Evolutionary conservation across 2,113 vertebrate species (phyloP).

Genomic region (Indri indri): DNA sequence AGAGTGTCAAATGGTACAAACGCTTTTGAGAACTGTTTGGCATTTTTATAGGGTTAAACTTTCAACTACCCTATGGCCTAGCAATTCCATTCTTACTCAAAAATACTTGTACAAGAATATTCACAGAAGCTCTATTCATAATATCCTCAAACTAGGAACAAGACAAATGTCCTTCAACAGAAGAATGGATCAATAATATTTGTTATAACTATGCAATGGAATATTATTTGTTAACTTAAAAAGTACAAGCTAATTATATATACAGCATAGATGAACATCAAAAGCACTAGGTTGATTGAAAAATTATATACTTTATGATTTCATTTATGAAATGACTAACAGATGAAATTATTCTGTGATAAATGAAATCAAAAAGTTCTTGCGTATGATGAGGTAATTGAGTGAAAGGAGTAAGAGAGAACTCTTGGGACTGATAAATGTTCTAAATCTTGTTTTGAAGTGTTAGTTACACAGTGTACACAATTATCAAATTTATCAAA

Average conservation of each 20-base stretch:
- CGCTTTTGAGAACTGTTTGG: constrained; percentile 38
- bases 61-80: background rate
- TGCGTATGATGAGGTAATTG: background rate
- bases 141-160: background rate
- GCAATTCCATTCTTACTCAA: constrained; percentile 28
- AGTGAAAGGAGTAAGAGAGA: background rate
- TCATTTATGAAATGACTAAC: background rate
- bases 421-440: background rate
- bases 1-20: constrained; percentile 27
- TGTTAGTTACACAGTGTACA: background rate
- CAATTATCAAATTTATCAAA: background rate
- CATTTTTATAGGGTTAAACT: constrained; percentile 34
- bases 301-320: background rate
- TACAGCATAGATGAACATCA: background rate
- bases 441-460: background rate
- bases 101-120: constrained; percentile 42
- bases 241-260: background rate
- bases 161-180: constrained; percentile 9
- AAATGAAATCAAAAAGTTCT: background rate
- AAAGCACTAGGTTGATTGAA: background rate
- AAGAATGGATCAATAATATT: constrained; percentile 17
- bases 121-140: background rate
- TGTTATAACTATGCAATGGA: background rate
- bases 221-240: background rate
- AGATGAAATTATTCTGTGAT: background rate